Base-by-base conservation (phyloP, 2,797 vertebrate genomes). In the Muscicapa striata region DNA sequence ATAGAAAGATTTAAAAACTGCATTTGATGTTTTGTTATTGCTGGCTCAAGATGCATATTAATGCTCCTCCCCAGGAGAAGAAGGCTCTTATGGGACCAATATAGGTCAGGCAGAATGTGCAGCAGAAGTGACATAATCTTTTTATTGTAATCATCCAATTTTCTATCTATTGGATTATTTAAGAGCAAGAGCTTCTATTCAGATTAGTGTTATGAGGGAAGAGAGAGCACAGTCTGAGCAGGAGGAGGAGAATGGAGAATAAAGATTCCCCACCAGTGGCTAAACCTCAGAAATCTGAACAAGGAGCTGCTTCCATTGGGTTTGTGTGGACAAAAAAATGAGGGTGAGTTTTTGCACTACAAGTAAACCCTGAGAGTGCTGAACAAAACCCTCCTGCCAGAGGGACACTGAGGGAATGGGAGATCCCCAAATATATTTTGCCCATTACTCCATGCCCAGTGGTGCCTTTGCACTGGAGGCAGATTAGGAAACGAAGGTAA, bases 11-110 rank as follows among this genome's bases (percentile, higher is more conserved):
- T 93, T 72, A 13, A 46, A 68, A 82, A 26, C 15, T 52, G 85
- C 61, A 84, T 69, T 87, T 90, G 86, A 82, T 92, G 61, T 79
- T 90, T 80, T 84, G 77, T 62, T 94, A 3, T 69, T 73, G 77
- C 82, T 79, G 88, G 74, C 88, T 95, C 70, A 73, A 87, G 86
- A 82, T 74, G 78, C 63, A 80, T 63, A 77, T 76, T 90, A 95
- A 95, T 21, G 8, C 69, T 38, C 62, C 79, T 91, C 62, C 77
- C 36, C 69, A 30, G 64, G 81, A 89, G 8, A 86, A 48, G 75
- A 75, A 78, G 73, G 79, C n/a, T 89, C 81, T 86, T n/a, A 22
- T 7, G 57, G 87, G 41, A 89, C 78, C 87, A 70, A 77, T 78
- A 82, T 16, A 84, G 67, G 73, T 82, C 80, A 93, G 83, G 84